These are phyloP conservation scores for Homarus americanus DNA, from an alignment of 1,140 invertebrate genomes.

Conservation along the genomic window DNA sequence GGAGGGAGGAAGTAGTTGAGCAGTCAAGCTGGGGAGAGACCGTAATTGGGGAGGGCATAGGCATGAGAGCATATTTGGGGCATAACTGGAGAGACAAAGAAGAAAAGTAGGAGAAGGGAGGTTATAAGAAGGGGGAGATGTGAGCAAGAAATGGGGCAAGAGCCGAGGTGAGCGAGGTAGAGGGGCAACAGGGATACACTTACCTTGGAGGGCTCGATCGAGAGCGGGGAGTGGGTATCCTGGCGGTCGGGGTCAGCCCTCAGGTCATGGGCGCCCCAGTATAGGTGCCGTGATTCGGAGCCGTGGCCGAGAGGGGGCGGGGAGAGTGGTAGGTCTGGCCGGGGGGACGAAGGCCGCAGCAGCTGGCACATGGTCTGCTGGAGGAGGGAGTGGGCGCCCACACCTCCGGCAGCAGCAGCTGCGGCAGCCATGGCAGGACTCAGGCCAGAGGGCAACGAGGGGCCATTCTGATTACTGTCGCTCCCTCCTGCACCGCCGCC, in stretches of 20 bases:
- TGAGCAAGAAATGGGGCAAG: no score
- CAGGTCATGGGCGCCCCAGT: constrained; percentile 57
- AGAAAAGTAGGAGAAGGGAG: no score
- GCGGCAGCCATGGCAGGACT: constrained; percentile 58
- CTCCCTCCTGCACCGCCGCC: constrained; percentile 16
- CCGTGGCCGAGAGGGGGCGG: constrained; percentile 46
- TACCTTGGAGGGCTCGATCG: constrained; percentile 45
- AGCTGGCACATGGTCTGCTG: constrained; percentile 65
- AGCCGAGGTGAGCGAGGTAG: not conserved
- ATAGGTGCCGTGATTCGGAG: constrained; percentile 35
- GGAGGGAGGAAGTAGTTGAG: no score
- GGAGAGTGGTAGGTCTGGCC: constrained; percentile 30
- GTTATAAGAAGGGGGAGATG: no score
- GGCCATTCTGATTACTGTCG: constrained; percentile 39
- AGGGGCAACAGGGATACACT: not conserved
- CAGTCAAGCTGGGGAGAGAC: no score
- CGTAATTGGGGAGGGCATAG: no score
- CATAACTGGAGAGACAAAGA: no score
- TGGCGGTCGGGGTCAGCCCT: constrained; percentile 41
- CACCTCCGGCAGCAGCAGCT: constrained; percentile 51
- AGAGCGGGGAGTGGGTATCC: constrained; percentile 40
- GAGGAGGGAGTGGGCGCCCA: constrained; percentile 58
- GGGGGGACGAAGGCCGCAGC: constrained; percentile 49
- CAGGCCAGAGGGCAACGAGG: constrained; percentile 48
- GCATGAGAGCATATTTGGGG: no score